These are phyloP conservation scores for Erythrolamprus reginae DNA, from an alignment of 2,113 vertebrate genomes.

Conservation along the genomic window DNA sequence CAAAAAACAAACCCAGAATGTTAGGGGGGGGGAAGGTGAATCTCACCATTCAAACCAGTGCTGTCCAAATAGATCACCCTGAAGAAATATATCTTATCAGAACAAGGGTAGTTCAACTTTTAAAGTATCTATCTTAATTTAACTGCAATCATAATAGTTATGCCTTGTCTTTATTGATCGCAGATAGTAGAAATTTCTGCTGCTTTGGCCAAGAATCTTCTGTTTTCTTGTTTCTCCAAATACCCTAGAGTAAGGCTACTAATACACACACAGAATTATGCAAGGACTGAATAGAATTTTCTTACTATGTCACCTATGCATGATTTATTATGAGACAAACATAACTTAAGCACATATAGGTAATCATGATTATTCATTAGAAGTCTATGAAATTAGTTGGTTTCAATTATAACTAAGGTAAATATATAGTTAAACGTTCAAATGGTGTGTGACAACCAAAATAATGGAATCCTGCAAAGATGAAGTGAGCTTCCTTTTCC, in stretches of 20 bases:
- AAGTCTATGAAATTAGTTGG: neutral
- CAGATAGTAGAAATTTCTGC: neutral
- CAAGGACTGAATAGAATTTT: neutral
- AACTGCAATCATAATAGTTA: neutral
- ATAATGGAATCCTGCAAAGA: neutral
- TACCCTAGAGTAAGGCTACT: neutral
- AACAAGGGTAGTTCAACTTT: neutral
- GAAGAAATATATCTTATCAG: neutral
- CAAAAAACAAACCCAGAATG: neutral
- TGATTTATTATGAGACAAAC: neutral
- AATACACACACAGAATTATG: neutral
- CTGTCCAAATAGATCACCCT: neutral
- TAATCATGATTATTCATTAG: neutral
- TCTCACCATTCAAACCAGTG: neutral
- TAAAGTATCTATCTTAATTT: neutral
- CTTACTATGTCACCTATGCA: neutral
- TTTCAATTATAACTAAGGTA: neutral
- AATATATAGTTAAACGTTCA: neutral
- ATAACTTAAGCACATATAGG: neutral
- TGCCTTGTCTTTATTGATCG: neutral
- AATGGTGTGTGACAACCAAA: neutral
- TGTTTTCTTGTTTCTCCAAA: neutral
- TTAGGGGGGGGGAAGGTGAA: neutral
- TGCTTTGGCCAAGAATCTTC: neutral
- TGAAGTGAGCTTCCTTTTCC: neutral